Conservation (phyloP, 2,113 vertebrate species). For the Eurypyga helias region DNA sequence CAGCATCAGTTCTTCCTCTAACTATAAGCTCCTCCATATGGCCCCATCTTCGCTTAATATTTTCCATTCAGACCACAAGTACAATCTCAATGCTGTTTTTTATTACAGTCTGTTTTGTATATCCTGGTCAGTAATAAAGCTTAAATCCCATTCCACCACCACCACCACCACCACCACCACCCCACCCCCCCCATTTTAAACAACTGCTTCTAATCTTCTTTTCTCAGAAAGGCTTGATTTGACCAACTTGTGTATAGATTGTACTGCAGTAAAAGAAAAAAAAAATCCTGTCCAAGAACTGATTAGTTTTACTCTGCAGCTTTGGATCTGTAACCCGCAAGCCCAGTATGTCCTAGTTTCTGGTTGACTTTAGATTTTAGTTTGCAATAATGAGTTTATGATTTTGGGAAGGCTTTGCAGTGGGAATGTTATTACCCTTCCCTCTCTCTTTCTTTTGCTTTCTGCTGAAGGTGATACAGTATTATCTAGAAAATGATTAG, state of each 20-base stretch:
- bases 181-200: conserved; percentile 67
- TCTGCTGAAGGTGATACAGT: conserved; percentile 10
- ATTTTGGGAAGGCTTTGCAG: conserved; percentile 1
- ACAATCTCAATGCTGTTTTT: conserved; percentile 67
- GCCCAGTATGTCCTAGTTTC: conserved; percentile 67
- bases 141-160: conserved; percentile 50
- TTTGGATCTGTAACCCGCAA: conserved; percentile 54
- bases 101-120: conserved; percentile 68
- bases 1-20: conserved; percentile 28
- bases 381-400: conserved; percentile 38
- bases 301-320: conserved; percentile 74
- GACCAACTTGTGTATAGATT: conserved; percentile 75
- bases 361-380: conserved; percentile 1
- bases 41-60: conserved; percentile 71
- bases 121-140: conserved; percentile 78
- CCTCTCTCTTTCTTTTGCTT: background rate
- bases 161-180: no score
- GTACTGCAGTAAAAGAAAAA: conserved; percentile 52
- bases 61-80: conserved; percentile 52
- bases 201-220: conserved; percentile 85
- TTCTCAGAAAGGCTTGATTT: conserved; percentile 81
- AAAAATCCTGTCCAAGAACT: conserved; percentile 58
- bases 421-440: background rate
- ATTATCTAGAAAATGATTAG: background rate
- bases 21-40: conserved; percentile 82